These are phyloP conservation scores for Perizoma affinitatum DNA, from an alignment of 2,888 invertebrate species.

Conservation along the genomic window DNA sequence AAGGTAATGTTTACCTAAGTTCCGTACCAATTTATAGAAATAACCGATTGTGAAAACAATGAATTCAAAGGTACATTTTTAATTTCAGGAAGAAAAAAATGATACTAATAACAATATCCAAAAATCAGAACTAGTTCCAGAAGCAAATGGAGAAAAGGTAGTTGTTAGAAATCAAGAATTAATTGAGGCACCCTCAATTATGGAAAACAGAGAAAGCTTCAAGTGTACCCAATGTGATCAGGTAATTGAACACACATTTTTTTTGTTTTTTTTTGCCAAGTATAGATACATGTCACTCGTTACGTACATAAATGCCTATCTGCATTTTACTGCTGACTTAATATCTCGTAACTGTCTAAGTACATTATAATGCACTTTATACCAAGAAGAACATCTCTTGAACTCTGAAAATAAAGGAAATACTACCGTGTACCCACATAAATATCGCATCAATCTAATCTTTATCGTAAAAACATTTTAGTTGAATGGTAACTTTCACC, in stretches of 20 bases:
- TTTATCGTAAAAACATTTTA: conserved; percentile 10
- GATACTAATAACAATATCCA: conserved; percentile 61
- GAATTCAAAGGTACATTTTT: too few species aligned
- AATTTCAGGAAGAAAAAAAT: conserved; percentile 50
- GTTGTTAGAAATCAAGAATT: conserved; percentile 23
- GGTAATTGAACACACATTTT: conserved; percentile 41
- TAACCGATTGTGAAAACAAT: too few species aligned
- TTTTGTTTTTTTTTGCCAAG: too few species aligned
- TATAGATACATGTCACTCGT: too few species aligned
- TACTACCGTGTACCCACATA: background rate
- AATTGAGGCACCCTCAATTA: conserved; percentile 1
- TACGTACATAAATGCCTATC: too few species aligned
- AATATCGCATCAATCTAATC: conserved; percentile 1
- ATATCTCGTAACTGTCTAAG: too few species aligned
- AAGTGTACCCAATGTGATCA: conserved; percentile 61
- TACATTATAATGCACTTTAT: too few species aligned
- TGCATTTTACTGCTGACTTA: too few species aligned
- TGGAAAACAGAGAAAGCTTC: conserved; percentile 41
- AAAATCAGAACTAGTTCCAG: conserved; percentile 16
- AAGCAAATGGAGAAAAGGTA: conserved; percentile 16
- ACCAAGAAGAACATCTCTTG: background rate
- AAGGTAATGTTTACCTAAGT: conserved; percentile 35
- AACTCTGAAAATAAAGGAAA: background rate
- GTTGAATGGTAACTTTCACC: conserved; percentile 13
- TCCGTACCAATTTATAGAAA: background rate